phyloP scores from a whole-genome alignment of 1,140 invertebrate species.

The Cydia strobilella region DNA sequence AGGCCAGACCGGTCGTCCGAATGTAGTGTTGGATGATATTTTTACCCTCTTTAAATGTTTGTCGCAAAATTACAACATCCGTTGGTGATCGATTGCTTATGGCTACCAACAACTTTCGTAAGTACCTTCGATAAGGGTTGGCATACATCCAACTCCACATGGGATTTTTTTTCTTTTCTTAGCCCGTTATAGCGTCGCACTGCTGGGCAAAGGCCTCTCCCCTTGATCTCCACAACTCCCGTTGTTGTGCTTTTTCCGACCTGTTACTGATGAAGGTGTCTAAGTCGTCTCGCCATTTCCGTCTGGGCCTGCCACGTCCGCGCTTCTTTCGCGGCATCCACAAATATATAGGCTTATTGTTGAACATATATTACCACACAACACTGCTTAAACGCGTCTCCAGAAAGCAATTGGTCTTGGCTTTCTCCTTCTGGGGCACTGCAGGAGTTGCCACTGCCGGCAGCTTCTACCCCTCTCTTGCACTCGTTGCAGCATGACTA shows the following conservation, averaged over 20 bases:
- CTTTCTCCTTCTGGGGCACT: constrained; percentile 32
- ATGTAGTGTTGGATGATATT: no score
- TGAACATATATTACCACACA: constrained; percentile 53
- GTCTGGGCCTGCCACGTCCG: no score
- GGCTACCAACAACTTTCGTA: neutral
- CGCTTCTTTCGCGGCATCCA: no score
- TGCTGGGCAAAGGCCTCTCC: no score
- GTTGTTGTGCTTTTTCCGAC: no score
- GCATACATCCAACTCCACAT: constrained; percentile 33
- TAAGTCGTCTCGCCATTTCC: no score
- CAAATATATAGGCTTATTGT: constrained; percentile 4
- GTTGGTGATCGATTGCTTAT: no score
- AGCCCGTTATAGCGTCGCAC: no score
- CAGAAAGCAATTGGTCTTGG: constrained; percentile 53
- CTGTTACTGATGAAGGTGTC: no score
- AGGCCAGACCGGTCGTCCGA: no score
- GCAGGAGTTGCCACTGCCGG: constrained; percentile 41
- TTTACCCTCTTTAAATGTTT: neutral
- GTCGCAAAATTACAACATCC: neutral
- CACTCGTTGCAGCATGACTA: constrained; percentile 68
- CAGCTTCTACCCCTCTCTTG: constrained; percentile 44
- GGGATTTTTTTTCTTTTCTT: no score
- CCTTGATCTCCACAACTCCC: no score
- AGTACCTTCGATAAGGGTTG: neutral
- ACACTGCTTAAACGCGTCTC: constrained; percentile 56